These are phyloP conservation scores for Lophochroa leadbeateri DNA, from an alignment of 2,113 vertebrate species.

Conservation along the genomic window DNA sequence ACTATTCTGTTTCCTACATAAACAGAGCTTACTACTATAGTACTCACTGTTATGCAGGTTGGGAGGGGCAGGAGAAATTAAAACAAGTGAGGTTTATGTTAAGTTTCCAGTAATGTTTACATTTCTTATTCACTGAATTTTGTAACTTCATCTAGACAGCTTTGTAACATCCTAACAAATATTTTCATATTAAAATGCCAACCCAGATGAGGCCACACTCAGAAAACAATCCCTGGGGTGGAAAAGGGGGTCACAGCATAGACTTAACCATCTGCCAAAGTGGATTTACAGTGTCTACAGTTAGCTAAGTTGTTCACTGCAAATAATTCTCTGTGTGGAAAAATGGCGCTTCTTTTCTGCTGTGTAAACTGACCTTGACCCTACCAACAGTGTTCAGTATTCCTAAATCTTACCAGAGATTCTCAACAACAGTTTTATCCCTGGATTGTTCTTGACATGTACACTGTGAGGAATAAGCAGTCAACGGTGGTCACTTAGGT, in stretches of 20 bases:
- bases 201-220: background rate
- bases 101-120: background rate
- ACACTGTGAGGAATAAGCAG: background rate
- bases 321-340: conserved; percentile 2
- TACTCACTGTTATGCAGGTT: background rate
- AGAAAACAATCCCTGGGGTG: conserved; percentile 14
- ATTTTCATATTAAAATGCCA: conserved; percentile 11
- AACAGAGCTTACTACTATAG: background rate
- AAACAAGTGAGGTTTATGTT: background rate
- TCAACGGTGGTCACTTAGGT: background rate
- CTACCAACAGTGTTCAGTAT: background rate
- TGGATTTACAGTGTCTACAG: conserved; percentile 24
- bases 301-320: conserved; percentile 34
- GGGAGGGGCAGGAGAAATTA: background rate
- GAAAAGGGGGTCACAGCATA: conserved; percentile 5
- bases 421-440: conserved; percentile 17
- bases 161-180: background rate
- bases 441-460: background rate
- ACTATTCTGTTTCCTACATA: background rate
- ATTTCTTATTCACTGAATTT: background rate
- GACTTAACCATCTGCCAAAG: conserved; percentile 37
- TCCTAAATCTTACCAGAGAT: background rate
- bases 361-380: conserved; percentile 29
- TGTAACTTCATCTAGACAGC: background rate
- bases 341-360: background rate